Base-by-base conservation (phyloP, 64 coral and sea anemone genomes). In the Catalaphyllia jardinei region DNA sequence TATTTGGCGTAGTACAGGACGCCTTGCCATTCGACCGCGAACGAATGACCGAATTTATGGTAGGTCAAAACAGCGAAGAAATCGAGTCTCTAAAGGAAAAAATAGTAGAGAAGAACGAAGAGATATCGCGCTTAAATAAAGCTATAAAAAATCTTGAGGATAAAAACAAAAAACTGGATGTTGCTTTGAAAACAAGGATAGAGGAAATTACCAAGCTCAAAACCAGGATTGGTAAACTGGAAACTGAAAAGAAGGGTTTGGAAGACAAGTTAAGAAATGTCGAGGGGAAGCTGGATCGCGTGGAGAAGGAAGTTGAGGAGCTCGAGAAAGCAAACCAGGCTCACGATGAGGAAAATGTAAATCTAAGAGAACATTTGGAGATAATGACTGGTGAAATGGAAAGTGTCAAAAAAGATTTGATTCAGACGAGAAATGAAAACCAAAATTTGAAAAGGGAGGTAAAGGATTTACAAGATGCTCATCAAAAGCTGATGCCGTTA, bases 241-340 rank as follows among this genome's bases (percentile, higher is more conserved):
- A 89, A 89, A 60, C 30, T 30, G 77, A 89, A 24, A 89, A 89
- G 77, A 89, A 81, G 57, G 62, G 22, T 24, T 29, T 89, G 49
- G 60, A 89, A 54, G 62, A 89, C 28, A 71, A 89, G 65, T 63
- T 89, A 57, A 55, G 75, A 35, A 72, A 78, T 57, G 88, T 89
- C 52, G 64, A 89, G 52, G 57, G 50, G 29, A 89, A 89, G 50
- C 29, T 89, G 10, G 67, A 81, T 24, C 61, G 60, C 4, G 38
- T 89, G 4, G 88, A 89, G 22, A 79, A 35, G 19, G 88, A 89
- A 71, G 88, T 89, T 1, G 71, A 90, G 54, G 51, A 28, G 16
- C 79, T 90, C 2, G 54, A 29, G 1, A 30, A 73, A 11, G 65
- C 65, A 1, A 55, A 73, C 0, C 12, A 38, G 29, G 67, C 15